phyloP scores from a whole-genome alignment of 2,113 vertebrate species.

The Rhegmatorhina hoffmannsi region DNA sequence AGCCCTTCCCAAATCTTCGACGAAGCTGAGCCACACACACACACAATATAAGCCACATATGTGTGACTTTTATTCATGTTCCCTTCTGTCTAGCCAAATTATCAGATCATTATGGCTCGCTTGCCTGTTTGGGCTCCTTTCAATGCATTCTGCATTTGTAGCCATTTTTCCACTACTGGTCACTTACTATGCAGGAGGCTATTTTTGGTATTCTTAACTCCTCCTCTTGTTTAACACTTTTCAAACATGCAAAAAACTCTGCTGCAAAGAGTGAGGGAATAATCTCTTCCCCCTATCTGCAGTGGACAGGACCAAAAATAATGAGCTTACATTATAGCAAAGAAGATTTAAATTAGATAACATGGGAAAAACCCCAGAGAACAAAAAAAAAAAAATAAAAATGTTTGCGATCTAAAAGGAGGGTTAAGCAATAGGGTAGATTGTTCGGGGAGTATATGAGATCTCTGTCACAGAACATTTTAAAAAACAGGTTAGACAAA shows the following conservation, averaged over 20 bases:
- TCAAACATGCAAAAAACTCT: not conserved
- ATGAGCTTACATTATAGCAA: not conserved
- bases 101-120: conserved; percentile 4
- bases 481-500: conserved; percentile 48
- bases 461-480: conserved; percentile 31
- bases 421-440: not conserved
- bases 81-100: conserved; percentile 51
- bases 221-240: not conserved
- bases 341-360: not conserved
- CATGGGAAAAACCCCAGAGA: not conserved
- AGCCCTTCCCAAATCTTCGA: no score
- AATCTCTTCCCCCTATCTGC: not conserved
- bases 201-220: conserved; percentile 9
- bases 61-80: conserved; percentile 29
- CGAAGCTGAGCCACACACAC: no score
- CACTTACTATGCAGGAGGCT: not conserved
- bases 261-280: not conserved
- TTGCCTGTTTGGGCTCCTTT: conserved; percentile 24
- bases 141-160: not conserved
- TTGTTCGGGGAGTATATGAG: not conserved
- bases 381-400: not conserved
- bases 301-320: not conserved
- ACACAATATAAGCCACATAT: conserved; percentile 22
- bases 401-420: not conserved
- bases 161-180: conserved; percentile 2